Evolutionary conservation across 2,113 vertebrate genomes (phyloP).

Genomic region (Zapornia atra): DNA sequence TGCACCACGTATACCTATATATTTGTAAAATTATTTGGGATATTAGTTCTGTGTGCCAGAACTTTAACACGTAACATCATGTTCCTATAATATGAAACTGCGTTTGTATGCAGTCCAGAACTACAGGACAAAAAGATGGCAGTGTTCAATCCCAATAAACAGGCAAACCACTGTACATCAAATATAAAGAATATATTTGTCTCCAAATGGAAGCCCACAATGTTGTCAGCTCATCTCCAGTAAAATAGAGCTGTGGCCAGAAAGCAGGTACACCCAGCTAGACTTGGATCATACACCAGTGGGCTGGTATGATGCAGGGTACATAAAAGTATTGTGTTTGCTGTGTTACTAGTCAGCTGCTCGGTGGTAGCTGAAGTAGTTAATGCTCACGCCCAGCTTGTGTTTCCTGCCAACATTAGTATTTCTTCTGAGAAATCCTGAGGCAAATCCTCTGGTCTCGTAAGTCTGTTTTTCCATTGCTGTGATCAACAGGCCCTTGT

Average conservation of each 20-base stretch:
- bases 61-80: neutral
- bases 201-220: neutral
- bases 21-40: neutral
- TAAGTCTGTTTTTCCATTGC: neutral
- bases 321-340: neutral
- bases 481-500: neutral
- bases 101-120: neutral
- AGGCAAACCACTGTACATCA: neutral
- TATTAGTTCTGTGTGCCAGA: neutral
- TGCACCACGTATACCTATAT: neutral
- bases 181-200: neutral
- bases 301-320: neutral
- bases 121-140: neutral
- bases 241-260: neutral
- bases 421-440: neutral
- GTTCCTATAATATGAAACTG: neutral
- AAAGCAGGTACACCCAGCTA: neutral
- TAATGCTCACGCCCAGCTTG: neutral
- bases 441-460: neutral
- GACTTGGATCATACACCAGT: too few relatives aligned
- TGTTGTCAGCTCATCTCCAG: neutral
- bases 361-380: neutral
- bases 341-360: neutral
- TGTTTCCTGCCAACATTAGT: neutral
- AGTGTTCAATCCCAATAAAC: neutral